phyloP scores from a whole-genome alignment of 2,888 invertebrate genomes.

The Agrochola lychnidis region DNA sequence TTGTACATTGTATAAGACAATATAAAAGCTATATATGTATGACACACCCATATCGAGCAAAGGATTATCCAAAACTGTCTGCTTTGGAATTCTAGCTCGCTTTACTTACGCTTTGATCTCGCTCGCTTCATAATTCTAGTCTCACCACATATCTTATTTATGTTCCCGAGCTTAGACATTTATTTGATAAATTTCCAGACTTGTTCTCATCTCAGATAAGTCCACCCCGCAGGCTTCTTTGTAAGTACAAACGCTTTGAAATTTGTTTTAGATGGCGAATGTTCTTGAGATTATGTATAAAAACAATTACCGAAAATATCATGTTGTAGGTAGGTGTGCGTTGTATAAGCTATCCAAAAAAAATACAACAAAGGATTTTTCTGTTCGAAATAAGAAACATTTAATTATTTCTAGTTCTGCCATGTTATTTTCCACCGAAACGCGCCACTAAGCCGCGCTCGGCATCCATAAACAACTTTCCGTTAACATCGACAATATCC shows the following conservation, averaged over 20 bases:
- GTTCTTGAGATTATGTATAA: neutral
- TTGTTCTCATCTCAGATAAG: conserved; percentile 22
- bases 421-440: neutral
- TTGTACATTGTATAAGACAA: conserved; percentile 3
- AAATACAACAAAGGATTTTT: neutral
- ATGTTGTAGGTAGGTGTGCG: neutral
- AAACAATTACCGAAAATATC: conserved; percentile 19
- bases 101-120: conserved; percentile 52
- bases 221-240: conserved; percentile 28
- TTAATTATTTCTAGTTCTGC: neutral
- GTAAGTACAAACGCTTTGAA: conserved; percentile 23
- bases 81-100: conserved; percentile 28
- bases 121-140: conserved; percentile 25
- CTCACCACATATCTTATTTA: conserved; percentile 36
- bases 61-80: conserved; percentile 20
- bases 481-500: conserved; percentile 52
- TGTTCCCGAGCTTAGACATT: conserved; percentile 23
- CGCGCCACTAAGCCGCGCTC: conserved; percentile 8
- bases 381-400: neutral
- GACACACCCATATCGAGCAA: neutral
- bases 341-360: neutral
- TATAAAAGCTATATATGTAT: conserved; percentile 1
- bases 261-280: conserved; percentile 15
- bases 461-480: conserved; percentile 31
- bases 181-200: conserved; percentile 29